Conservation (phyloP, 2,797 vertebrate genomes). For the Cephalopachus bancanus region DNA sequence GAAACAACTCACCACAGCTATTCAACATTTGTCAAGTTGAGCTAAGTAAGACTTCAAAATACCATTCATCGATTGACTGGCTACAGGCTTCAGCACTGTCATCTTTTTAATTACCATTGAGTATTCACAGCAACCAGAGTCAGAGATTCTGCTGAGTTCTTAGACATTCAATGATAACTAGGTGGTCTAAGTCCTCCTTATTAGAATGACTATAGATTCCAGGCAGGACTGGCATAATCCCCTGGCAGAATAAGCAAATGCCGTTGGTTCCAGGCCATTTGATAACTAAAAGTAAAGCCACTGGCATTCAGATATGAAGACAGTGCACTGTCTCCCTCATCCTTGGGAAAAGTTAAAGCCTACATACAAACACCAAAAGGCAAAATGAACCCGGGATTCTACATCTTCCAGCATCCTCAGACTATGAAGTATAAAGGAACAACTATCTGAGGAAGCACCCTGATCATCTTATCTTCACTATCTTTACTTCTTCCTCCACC, state of each 20-base stretch:
- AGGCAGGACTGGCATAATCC: not conserved
- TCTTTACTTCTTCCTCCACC: not conserved
- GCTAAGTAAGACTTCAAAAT: not conserved
- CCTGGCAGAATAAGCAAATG: not conserved
- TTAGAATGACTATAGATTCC: not conserved
- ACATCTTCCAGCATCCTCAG: not conserved
- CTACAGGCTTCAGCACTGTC: not conserved
- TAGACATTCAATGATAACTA: not conserved
- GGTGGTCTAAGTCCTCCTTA: not conserved
- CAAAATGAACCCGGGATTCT: not conserved
- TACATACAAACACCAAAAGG: not conserved
- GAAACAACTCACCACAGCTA: not conserved
- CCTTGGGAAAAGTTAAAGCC: not conserved
- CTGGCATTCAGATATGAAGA: not conserved
- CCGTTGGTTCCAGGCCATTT: not conserved
- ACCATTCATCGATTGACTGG: not conserved
- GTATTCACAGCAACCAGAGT: not conserved
- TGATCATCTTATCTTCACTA: not conserved
- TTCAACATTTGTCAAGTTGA: not conserved
- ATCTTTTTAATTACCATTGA: not conserved
- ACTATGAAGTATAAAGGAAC: not conserved
- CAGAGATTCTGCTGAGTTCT: not conserved
- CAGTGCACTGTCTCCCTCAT: not conserved
- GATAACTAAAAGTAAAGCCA: not conserved
- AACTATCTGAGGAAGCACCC: not conserved